These are phyloP conservation scores for Rhinogobio ventralis DNA, from an alignment of 2,797 vertebrate species.

Conservation along the genomic window DNA sequence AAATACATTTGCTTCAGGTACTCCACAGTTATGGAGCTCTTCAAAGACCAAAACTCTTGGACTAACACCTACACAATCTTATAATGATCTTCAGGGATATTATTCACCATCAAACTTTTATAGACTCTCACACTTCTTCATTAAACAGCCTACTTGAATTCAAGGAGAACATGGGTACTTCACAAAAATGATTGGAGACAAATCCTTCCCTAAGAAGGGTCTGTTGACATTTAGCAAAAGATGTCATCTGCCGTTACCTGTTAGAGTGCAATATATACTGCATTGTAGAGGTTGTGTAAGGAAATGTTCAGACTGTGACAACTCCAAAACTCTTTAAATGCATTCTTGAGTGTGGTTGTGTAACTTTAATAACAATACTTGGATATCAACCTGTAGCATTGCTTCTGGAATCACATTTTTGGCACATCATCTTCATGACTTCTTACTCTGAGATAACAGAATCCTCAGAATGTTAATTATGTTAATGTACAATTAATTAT, in stretches of 20 bases:
- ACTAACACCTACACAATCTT: slow-evolving; percentile 21
- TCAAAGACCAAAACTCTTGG: slow-evolving; percentile 21
- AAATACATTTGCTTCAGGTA: not conserved
- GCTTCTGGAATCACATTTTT: slow-evolving; percentile 16
- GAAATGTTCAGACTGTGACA: slow-evolving; percentile 2
- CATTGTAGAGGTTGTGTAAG: slow-evolving; percentile 2
- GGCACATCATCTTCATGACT: slow-evolving; percentile 6
- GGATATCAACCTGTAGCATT: slow-evolving; percentile 1
- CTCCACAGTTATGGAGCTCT: not conserved
- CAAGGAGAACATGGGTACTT: slow-evolving; percentile 17
- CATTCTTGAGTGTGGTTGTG: not conserved
- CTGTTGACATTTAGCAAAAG: not conserved
- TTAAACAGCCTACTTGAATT: slow-evolving; percentile 32
- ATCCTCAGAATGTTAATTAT: not conserved
- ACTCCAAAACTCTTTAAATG: slow-evolving; percentile 15
- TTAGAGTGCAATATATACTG: not conserved
- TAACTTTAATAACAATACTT: not conserved
- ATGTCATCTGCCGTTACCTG: not conserved
- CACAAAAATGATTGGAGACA: slow-evolving; percentile 29
- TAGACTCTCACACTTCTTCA: not conserved
- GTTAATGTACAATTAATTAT: not conserved
- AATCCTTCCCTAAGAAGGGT: not conserved
- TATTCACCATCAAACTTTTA: slow-evolving; percentile 26
- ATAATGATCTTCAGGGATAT: slow-evolving; percentile 18
- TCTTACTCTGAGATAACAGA: not conserved